Evolutionary conservation across 2,797 vertebrate species (phyloP), one percentile per base, ranked within the genome.

Genomic region (Tokudaia tokunoshimensis): DNA sequence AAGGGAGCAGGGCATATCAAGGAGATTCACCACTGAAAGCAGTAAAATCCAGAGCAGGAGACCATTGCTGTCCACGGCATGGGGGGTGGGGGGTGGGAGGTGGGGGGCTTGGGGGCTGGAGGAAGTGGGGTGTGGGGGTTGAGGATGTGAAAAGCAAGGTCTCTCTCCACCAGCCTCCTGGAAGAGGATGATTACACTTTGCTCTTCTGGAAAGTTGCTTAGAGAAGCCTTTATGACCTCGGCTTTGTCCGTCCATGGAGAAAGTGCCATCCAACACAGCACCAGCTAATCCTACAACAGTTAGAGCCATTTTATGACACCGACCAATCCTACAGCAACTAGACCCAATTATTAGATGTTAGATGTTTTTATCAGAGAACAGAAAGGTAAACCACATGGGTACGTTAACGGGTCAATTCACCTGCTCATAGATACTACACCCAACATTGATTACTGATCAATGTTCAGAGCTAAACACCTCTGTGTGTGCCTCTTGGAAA

Each of bases 211-310:
- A 47, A 92, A 91, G 93, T 82, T 94, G 81, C 91, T 94, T 91
- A 78, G 80, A 94, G 94, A 96, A 91, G 59, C 50, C 86, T 92
- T 92, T 76, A 34, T 91, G 94, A 94, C 67, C 65, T 95, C 74
- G 29, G 8, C 59, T 74, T 50, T 80, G 72, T 82, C 47, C 20
- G 0, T 86, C 86, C 61, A 55, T 41, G 10, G 13, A 50, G 65
- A n/a, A 87, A 85, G 67, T 74, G 20, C 82, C 94, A 97, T 55
- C 67, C 76, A 89, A 85, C 80, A 78, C 88, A 89, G 92, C 78
- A 87, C 0, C 37, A 84, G 95, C 76, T 83, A 95, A 76, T 85
- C 76, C 87, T 86, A 22, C 34, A 13, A 50, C 74, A 88, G 83
- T 94, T 52, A 52, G 52, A 13, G 12, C 12, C 52, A 2, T 52